phyloP scores from a whole-genome alignment of 2,888 invertebrate genomes.

The Strigamia crassipes region DNA sequence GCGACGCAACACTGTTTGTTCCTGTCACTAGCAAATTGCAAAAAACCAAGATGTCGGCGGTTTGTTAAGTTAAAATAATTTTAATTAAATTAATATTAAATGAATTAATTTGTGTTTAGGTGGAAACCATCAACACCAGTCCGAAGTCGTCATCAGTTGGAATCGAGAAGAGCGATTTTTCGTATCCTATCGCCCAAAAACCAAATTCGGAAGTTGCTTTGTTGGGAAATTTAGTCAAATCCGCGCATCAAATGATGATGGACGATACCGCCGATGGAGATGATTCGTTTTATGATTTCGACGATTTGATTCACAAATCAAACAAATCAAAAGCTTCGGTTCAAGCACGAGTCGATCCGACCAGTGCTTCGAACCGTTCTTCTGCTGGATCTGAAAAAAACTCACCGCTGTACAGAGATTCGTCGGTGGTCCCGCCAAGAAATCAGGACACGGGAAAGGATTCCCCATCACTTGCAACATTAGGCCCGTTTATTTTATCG shows the following conservation, averaged over 20 bases:
- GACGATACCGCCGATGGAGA: not conserved
- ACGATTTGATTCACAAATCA: not conserved
- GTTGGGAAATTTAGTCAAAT: not conserved
- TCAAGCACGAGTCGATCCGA: not conserved
- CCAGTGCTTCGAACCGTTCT: not conserved
- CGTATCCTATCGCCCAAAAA: not conserved
- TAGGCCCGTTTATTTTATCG: not conserved
- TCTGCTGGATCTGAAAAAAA: not conserved
- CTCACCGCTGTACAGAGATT: not conserved
- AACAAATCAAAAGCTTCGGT: not conserved
- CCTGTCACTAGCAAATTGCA: not conserved
- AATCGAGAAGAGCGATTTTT: not conserved
- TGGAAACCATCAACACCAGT: not conserved
- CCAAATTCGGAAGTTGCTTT: not conserved
- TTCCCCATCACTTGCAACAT: not conserved
- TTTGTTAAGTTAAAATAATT: not conserved
- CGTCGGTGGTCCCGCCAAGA: not conserved
- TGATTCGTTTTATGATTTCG: not conserved
- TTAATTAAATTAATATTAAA: too few relatives aligned
- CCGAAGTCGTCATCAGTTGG: not conserved
- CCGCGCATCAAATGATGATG: not conserved
- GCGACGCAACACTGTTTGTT: not conserved
- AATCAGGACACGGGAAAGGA: not conserved
- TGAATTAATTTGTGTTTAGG: not conserved
- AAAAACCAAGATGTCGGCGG: not conserved